Conservation (phyloP, 2,888 invertebrate genomes). For the Cryptops parisi region DNA sequence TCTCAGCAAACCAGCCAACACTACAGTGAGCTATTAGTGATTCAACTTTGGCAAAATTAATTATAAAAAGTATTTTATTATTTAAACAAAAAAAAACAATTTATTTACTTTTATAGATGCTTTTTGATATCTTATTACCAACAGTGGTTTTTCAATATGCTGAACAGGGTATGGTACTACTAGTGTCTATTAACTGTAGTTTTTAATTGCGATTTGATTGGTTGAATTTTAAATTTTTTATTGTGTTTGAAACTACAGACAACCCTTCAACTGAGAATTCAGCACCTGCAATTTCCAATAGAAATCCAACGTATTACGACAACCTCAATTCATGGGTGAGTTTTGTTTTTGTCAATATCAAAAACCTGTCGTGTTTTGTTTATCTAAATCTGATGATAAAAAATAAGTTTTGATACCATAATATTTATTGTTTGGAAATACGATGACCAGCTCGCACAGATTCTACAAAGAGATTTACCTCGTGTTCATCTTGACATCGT, state of each 20-base stretch:
- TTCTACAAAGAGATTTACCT: conserved; percentile 68
- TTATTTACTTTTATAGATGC: conserved; percentile 34
- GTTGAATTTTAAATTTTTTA: no score
- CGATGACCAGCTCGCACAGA: conserved; percentile 56
- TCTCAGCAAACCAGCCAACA: background rate
- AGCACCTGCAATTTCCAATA: conserved; percentile 18
- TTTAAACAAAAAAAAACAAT: background rate
- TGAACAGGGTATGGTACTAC: no score
- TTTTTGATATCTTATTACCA: conserved; percentile 62
- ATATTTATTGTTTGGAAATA: background rate
- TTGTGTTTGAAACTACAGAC: no score
- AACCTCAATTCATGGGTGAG: conserved; percentile 63
- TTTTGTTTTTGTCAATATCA: background rate
- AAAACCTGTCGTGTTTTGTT: background rate
- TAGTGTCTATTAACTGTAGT: no score
- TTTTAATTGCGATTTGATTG: no score
- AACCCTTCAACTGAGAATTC: no score
- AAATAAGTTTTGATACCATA: conserved; percentile 2
- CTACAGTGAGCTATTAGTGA: background rate
- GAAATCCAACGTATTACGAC: conserved; percentile 56
- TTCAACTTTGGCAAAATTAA: background rate
- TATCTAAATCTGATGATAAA: background rate
- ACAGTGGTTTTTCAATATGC: conserved; percentile 80
- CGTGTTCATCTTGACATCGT: conserved; percentile 70
- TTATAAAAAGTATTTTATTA: background rate